Conservation (phyloP, 2,888 invertebrate species). For the Aricia artaxerxes region DNA sequence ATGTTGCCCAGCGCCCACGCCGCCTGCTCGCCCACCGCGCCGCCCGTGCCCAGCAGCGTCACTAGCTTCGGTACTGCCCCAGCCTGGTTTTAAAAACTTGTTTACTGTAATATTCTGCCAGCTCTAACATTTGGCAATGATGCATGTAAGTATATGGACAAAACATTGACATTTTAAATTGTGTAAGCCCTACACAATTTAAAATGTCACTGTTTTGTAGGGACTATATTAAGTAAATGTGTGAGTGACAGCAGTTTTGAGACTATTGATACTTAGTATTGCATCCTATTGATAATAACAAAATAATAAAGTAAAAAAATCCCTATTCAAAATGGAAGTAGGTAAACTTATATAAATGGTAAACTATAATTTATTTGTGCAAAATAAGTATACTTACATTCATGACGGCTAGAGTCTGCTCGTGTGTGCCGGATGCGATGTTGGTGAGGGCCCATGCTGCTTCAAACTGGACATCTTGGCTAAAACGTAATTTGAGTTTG, state of each 20-base stretch:
- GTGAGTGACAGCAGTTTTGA: too few species aligned
- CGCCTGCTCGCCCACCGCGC: slow-evolving; percentile 93
- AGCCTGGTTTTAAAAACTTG: slow-evolving; percentile 62
- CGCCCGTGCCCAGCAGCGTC: slow-evolving; percentile 85
- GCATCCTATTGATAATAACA: too few species aligned
- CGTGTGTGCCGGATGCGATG: slow-evolving; percentile 96
- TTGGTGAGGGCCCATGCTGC: slow-evolving; percentile 99
- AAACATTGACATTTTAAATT: too few species aligned
- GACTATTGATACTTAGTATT: too few species aligned
- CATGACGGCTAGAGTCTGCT: slow-evolving; percentile 94
- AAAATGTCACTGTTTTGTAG: too few species aligned
- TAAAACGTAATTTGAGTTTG: slow-evolving; percentile 55
- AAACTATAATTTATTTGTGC: too few species aligned
- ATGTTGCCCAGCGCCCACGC: slow-evolving; percentile 99
- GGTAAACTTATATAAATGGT: too few species aligned
- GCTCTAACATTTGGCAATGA: neutral
- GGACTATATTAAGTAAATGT: too few species aligned
- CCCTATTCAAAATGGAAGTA: too few species aligned
- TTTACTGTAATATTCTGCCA: neutral
- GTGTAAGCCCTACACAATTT: too few species aligned
- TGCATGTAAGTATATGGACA: neutral
- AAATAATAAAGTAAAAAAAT: too few species aligned
- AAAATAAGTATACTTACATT: slow-evolving; percentile 57
- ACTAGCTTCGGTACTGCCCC: slow-evolving; percentile 94
- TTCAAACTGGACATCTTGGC: slow-evolving; percentile 92